phyloP scores from a whole-genome alignment of 1,140 invertebrate species.

The Megalonaias nervosa region DNA sequence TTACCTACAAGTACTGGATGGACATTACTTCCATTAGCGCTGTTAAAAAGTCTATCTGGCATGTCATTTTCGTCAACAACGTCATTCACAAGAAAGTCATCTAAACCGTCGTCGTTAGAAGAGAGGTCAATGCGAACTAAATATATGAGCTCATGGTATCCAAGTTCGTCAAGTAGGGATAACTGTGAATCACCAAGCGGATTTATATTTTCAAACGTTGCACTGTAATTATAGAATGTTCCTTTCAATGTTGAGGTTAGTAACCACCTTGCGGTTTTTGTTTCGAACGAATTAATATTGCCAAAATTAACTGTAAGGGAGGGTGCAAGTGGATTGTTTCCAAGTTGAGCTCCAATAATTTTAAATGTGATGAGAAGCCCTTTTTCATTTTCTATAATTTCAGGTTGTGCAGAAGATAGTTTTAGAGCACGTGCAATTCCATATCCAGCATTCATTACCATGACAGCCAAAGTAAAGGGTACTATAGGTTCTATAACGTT shows the following conservation, averaged over 20 bases:
- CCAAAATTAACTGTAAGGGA: slow-evolving; percentile 50
- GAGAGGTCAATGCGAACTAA: slow-evolving; percentile 39
- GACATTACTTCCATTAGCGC: slow-evolving; percentile 34
- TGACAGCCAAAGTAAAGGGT: slow-evolving; percentile 45
- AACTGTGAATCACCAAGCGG: slow-evolving; percentile 52
- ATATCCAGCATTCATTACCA: slow-evolving; percentile 47
- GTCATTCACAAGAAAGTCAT: slow-evolving; percentile 50
- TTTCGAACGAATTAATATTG: slow-evolving; percentile 40
- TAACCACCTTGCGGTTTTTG: slow-evolving; percentile 49
- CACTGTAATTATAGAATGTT: slow-evolving; percentile 47
- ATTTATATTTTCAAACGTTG: slow-evolving; percentile 55
- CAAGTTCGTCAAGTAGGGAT: slow-evolving; percentile 44
- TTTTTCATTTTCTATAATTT: slow-evolving; percentile 58
- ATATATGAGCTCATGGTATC: slow-evolving; percentile 47
- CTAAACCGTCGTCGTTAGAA: slow-evolving; percentile 31
- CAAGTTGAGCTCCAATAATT: slow-evolving; percentile 47
- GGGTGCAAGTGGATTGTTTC: slow-evolving; percentile 27
- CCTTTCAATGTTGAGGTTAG: slow-evolving; percentile 47
- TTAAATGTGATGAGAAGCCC: slow-evolving; percentile 50
- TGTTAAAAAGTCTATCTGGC: slow-evolving; percentile 45
- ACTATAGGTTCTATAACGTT: slow-evolving; percentile 16
- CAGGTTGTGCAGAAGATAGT: slow-evolving; percentile 55
- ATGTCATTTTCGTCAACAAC: slow-evolving; percentile 27
- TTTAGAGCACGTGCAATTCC: slow-evolving; percentile 44
- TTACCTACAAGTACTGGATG: slow-evolving; percentile 21